Evolutionary conservation across 1,140 invertebrate species (phyloP).

Genomic region (Aradophagus sp.): DNA sequence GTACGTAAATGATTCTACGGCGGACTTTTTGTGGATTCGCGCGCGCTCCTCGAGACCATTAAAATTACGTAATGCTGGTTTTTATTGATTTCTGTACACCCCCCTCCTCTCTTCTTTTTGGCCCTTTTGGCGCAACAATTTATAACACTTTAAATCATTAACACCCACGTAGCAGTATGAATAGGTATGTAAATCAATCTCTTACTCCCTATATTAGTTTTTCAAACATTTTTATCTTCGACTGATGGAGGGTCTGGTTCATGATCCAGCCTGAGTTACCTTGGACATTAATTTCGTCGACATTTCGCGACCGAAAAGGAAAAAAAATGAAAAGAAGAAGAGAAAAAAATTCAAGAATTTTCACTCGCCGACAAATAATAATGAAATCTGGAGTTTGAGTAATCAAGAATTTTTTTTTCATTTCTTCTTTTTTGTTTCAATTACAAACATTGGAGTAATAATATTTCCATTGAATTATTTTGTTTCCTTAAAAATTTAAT

Average conservation of each 20-base stretch:
- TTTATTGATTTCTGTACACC: conserved; percentile 36
- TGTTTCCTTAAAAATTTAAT: no score
- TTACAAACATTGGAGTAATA: no score
- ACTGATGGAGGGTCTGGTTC: conserved; percentile 16
- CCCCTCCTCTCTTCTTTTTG: neutral
- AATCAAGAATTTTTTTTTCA: no score
- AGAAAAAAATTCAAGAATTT: no score
- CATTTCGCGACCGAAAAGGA: conserved; percentile 5
- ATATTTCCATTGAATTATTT: no score
- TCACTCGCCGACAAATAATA: no score
- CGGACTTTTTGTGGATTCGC: conserved; percentile 3
- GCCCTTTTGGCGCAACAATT: conserved; percentile 27
- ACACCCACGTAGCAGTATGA: conserved; percentile 23
- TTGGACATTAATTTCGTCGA: conserved; percentile 18
- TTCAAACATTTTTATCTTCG: conserved; percentile 29
- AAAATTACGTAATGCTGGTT: conserved; percentile 37
- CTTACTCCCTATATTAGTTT: conserved; percentile 22
- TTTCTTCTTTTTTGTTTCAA: no score
- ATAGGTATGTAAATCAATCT: conserved; percentile 45
- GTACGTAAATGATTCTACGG: conserved; percentile 16
- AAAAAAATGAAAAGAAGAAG: no score
- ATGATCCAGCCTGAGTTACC: neutral
- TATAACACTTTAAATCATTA: conserved; percentile 49
- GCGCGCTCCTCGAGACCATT: conserved; percentile 20
- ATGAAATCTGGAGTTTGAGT: no score